A percentile compares a stretch with the other conserved stretches of the same genome.
Conservation (phyloP, 2,797 vertebrate genomes). For the Falco concolor region DNA sequence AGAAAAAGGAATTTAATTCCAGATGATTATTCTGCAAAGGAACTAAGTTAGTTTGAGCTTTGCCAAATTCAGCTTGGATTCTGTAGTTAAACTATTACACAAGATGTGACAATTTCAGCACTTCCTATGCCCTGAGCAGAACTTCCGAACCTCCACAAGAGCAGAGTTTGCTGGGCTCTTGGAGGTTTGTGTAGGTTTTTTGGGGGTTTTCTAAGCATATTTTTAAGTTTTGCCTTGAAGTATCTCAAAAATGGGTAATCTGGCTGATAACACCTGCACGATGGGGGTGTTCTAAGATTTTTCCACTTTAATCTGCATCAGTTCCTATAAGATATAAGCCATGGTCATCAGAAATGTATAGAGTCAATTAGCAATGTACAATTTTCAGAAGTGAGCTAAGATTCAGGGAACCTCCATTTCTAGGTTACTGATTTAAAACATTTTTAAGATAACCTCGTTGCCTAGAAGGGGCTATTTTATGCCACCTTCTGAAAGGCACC, state of each 20-base stretch:
- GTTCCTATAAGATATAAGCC: not conserved
- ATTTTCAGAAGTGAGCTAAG: not conserved
- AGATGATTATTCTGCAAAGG: not conserved
- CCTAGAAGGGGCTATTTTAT: not conserved
- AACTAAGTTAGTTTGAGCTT: not conserved
- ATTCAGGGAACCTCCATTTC: not conserved
- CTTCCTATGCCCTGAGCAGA: not conserved
- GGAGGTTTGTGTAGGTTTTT: not conserved
- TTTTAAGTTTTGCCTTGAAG: not conserved
- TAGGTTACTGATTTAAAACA: not conserved
- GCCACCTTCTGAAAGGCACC: not conserved
- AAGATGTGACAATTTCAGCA: constrained; percentile 23
- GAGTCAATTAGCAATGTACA: not conserved
- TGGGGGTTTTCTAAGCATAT: not conserved
- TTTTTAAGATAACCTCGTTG: not conserved
- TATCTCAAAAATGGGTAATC: not conserved
- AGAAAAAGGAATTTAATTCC: not conserved
- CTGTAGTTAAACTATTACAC: not conserved
- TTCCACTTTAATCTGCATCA: not conserved
- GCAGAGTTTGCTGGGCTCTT: not conserved
- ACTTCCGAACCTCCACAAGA: not conserved
- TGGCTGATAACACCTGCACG: not conserved
- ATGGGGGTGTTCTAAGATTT: not conserved
- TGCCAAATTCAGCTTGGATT: not conserved
- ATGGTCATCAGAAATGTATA: not conserved